These are phyloP conservation scores for Nothura maculosa DNA, from an alignment of 2,797 vertebrate species.

Conservation along the genomic window DNA sequence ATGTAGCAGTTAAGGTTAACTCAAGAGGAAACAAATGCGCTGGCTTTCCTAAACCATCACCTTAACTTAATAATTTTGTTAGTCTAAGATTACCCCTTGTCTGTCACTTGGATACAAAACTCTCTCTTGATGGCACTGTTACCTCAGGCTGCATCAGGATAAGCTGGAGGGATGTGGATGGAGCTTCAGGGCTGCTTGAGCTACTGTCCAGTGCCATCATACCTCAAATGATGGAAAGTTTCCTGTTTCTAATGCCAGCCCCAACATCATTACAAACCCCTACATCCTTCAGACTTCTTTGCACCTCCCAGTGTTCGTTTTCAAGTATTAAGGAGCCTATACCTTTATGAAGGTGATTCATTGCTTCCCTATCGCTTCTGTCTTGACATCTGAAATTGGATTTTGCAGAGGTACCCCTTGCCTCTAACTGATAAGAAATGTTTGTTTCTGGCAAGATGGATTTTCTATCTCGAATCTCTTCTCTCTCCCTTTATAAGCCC, in stretches of 20 bases:
- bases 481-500: neutral
- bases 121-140: neutral
- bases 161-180: neutral
- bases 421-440: constrained; percentile 46
- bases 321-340: neutral
- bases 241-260: neutral
- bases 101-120: neutral
- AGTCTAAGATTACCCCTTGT: neutral
- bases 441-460: constrained; percentile 47
- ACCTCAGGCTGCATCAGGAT: neutral
- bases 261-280: neutral
- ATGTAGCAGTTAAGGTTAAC: neutral
- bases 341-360: constrained; percentile 24
- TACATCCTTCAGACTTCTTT: neutral
- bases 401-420: constrained; percentile 51
- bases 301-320: neutral
- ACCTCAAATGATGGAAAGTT: neutral
- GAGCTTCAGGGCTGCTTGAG: neutral
- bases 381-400: constrained; percentile 59
- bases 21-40: neutral
- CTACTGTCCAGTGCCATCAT: neutral
- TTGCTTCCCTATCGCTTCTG: constrained; percentile 35
- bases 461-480: constrained; percentile 43
- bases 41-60: neutral
- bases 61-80: neutral